Conservation (phyloP, 2,888 invertebrate species). For the Drepana falcataria region DNA sequence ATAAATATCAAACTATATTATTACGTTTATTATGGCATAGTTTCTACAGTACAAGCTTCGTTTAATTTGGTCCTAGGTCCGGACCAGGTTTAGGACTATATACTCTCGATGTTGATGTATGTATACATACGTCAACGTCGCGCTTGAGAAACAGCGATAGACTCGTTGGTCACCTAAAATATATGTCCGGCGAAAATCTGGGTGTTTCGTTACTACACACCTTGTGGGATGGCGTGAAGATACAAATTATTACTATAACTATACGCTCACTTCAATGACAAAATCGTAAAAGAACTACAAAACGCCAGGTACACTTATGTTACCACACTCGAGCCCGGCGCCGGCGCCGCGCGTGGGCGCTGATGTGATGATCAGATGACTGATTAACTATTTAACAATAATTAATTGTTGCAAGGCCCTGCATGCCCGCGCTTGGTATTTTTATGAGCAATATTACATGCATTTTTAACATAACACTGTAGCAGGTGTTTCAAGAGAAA, state of each 20-base stretch:
- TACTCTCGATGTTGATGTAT: too few species aligned
- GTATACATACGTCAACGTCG: too few species aligned
- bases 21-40: too few species aligned
- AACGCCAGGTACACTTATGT: slow-evolving; percentile 6
- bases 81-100: too few species aligned
- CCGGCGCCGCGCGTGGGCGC: slow-evolving; percentile 64
- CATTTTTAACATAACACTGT: slow-evolving; percentile 22
- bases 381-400: slow-evolving; percentile 70
- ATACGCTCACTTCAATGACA: slow-evolving; percentile 5
- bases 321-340: slow-evolving; percentile 16
- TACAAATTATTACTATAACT: background rate
- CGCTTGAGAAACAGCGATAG: too few species aligned
- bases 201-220: too few species aligned
- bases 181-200: too few species aligned
- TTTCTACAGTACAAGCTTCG: too few species aligned
- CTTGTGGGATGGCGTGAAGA: too few species aligned
- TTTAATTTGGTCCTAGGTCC: too few species aligned
- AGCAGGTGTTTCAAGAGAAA: slow-evolving; percentile 4
- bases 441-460: slow-evolving; percentile 31
- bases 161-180: too few species aligned
- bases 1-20: too few species aligned
- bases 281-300: background rate
- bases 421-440: slow-evolving; percentile 42
- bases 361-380: slow-evolving; percentile 64
- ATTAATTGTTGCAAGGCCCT: slow-evolving; percentile 62